Evolutionary conservation across 2,797 vertebrate species (phyloP), one percentile per base, ranked within the genome.

Genomic region (Rhinogobio ventralis): DNA sequence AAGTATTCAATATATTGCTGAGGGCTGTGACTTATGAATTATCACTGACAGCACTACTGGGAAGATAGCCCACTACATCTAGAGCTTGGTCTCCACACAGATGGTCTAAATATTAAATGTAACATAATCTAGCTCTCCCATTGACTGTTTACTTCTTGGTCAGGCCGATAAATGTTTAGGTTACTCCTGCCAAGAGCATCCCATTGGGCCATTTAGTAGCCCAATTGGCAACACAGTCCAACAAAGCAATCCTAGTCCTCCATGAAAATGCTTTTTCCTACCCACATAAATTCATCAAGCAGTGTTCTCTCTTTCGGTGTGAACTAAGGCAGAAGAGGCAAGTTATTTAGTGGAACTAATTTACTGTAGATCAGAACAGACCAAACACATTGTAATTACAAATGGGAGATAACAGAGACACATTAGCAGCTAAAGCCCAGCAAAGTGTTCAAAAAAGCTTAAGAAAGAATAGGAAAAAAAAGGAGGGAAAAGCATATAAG

Each of bases 331-430:
- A 85, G 36, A 30, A 30, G 13, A 77, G 72, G 49, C 10, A 25
- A 85, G 33, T 72, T 83, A 86, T 85, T 88, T 86, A 77, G 85
- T 72, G 30, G 51, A 89, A 86, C 82, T 72, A 86, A 89, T 86
- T 88, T 87, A 73, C 72, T 66, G 45, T 46, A 81, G 73, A 83
- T 57, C 39, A 79, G 69, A 55, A 74, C 67, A 74, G 1, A 57
- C 25, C 57, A n/a, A 79, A 51, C 33, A 42, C 62, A 74, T 57
- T 57, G 25, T 75, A 75, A 57, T 28, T 84, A 79, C 53, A 86
- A 79, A 55, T 15, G 42, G 15, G 71, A 81, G 10, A 79, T 73
- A 46, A 77, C 51, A 30, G 72, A 64, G 5, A 66, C 62, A 28
- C 30, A 68, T 79, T 83, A 79, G 17, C 55, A 42, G 45, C 19